A percentile compares a stretch with the other conserved stretches of the same genome.
phyloP scores from a whole-genome alignment of 1,140 invertebrate species.

The Lysiphlebus fabarum region DNA sequence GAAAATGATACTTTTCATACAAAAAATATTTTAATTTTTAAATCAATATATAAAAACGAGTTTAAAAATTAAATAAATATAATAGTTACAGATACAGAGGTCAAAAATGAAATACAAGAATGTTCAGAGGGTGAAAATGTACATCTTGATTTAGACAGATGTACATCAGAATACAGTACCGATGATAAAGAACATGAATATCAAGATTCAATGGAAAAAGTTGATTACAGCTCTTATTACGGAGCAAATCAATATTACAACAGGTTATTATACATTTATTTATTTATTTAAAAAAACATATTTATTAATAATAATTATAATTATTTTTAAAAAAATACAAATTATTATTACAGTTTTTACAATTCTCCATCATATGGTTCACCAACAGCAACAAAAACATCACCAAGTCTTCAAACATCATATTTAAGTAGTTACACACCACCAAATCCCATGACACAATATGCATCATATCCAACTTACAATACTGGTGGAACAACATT shows the following conservation, averaged over 20 bases:
- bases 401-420: conserved; percentile 52
- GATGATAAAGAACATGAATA: conserved; percentile 52
- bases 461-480: conserved; percentile 62
- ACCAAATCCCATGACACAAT: conserved; percentile 52
- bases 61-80: conserved; percentile 1
- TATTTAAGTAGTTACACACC: conserved; percentile 51
- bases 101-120: conserved; percentile 53
- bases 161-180: conserved; percentile 50
- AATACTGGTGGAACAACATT: conserved; percentile 55
- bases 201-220: conserved; percentile 51
- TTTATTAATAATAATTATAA: too few species aligned
- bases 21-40: neutral
- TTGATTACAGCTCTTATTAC: conserved; percentile 48
- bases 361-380: conserved; percentile 45
- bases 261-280: conserved; percentile 52
- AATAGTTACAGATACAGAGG: conserved; percentile 43
- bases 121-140: conserved; percentile 51
- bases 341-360: conserved; percentile 47
- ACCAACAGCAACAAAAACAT: conserved; percentile 50
- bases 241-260: conserved; percentile 67
- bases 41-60: neutral
- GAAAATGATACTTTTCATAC: too few species aligned
- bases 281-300: conserved; percentile 10
- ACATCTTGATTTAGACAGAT: conserved; percentile 26
- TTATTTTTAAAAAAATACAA: too few species aligned